Conservation (phyloP, 1,140 invertebrate genomes). For the Lucilia cuprina region DNA sequence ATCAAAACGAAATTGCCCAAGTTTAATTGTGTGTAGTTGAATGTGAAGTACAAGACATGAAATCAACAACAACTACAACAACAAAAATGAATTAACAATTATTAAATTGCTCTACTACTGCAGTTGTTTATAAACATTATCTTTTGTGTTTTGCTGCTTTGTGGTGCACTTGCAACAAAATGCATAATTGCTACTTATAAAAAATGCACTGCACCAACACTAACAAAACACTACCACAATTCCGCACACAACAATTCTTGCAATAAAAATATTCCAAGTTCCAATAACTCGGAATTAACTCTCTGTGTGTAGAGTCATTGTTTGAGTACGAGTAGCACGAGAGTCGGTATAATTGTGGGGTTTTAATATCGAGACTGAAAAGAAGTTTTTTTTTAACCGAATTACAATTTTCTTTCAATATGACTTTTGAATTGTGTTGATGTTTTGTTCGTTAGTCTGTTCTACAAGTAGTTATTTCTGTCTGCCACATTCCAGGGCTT, state of each 20-base stretch:
- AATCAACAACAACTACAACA: background rate
- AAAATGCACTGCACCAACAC: background rate
- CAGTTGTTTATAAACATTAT: background rate
- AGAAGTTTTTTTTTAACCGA: background rate
- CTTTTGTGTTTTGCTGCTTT: background rate
- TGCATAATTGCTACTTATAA: conserved; percentile 29
- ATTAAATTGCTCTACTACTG: background rate
- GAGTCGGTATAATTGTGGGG: conserved; percentile 4
- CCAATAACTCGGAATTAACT: background rate
- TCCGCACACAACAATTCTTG: background rate
- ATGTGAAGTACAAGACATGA: background rate
- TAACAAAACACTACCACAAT: background rate
- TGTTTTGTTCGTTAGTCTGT: background rate
- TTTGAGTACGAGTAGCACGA: too few relatives aligned
- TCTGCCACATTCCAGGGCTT: background rate
- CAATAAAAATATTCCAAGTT: background rate
- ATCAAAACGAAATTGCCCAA: background rate
- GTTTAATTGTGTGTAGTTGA: background rate
- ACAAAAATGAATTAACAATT: conserved; percentile 4
- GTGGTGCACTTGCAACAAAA: conserved; percentile 7
- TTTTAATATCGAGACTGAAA: background rate
- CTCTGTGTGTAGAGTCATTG: background rate
- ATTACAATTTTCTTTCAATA: background rate
- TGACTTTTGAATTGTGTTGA: background rate
- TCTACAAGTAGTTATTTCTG: background rate